phyloP scores from a whole-genome alignment of 2,888 invertebrate species.

The Lycocerus yunnanus region DNA sequence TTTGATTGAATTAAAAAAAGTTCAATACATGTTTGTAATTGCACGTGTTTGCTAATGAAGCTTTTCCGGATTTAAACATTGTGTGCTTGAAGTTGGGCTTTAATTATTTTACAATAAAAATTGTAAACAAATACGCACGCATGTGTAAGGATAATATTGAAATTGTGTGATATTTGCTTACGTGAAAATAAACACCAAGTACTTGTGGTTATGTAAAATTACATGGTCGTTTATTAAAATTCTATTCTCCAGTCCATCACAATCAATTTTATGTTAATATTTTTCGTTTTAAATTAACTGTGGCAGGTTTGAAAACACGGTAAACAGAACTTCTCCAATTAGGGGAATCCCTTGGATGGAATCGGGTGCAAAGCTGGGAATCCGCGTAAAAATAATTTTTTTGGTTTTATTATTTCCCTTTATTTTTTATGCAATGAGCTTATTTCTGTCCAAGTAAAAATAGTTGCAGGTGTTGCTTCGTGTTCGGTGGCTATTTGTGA shows the following conservation, averaged over 20 bases:
- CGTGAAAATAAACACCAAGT: not conserved
- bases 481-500: not conserved
- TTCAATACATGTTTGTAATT: not conserved
- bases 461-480: not conserved
- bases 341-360: not conserved
- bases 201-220: not conserved
- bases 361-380: not conserved
- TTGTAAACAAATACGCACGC: not conserved
- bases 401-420: not conserved
- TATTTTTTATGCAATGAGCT: not conserved
- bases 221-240: not conserved
- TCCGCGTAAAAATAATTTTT: not conserved
- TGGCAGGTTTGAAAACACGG: not conserved
- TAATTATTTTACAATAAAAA: not conserved
- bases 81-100: not conserved
- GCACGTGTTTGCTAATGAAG: not conserved
- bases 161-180: not conserved
- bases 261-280: not conserved
- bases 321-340: not conserved
- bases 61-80: not conserved
- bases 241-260: not conserved
- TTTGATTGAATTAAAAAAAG: not conserved
- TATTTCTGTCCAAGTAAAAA: not conserved
- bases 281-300: not conserved
- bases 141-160: not conserved